Conservation (phyloP, 2,888 invertebrate genomes). For the Polydrusus cervinus region DNA sequence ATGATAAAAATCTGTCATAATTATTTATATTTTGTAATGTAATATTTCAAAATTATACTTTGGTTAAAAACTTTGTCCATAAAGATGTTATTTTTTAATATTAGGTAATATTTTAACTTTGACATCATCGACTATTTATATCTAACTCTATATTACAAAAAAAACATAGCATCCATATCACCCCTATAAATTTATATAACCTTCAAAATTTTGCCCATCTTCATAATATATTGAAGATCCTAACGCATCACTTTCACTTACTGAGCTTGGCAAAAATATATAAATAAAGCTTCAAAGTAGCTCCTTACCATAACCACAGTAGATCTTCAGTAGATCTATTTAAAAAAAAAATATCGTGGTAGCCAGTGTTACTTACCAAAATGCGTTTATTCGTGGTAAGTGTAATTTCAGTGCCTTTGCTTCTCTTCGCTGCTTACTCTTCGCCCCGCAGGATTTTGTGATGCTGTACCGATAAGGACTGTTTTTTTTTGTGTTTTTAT, state of each 20-base stretch:
- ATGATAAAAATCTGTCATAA: too few species aligned
- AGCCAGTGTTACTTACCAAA: constrained; percentile 27
- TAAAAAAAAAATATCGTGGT: constrained; percentile 20
- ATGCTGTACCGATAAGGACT: background rate
- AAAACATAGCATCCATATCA: background rate
- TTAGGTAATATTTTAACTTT: too few species aligned
- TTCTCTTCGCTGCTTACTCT: background rate
- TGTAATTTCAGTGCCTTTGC: constrained; percentile 18
- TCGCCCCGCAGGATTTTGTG: background rate
- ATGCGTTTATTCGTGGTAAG: constrained; percentile 47
- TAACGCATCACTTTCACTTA: constrained; percentile 46
- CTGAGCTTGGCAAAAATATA: constrained; percentile 41
- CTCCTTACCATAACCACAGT: constrained; percentile 41
- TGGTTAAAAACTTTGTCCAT: too few species aligned
- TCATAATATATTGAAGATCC: constrained; percentile 34
- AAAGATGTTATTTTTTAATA: too few species aligned
- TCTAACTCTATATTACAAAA: too few species aligned
- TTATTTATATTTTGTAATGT: too few species aligned
- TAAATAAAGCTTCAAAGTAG: constrained; percentile 49
- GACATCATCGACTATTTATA: too few species aligned
- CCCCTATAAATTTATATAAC: constrained; percentile 21
- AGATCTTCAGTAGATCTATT: constrained; percentile 46
- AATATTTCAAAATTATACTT: too few species aligned
- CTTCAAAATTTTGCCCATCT: constrained; percentile 46
- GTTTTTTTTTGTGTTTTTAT: background rate